Percentiles rank a stretch among this genome's conserved stretches.
Evolutionary conservation across 2,113 vertebrate species (phyloP).

Genomic region (Syngnathus typhle): DNA sequence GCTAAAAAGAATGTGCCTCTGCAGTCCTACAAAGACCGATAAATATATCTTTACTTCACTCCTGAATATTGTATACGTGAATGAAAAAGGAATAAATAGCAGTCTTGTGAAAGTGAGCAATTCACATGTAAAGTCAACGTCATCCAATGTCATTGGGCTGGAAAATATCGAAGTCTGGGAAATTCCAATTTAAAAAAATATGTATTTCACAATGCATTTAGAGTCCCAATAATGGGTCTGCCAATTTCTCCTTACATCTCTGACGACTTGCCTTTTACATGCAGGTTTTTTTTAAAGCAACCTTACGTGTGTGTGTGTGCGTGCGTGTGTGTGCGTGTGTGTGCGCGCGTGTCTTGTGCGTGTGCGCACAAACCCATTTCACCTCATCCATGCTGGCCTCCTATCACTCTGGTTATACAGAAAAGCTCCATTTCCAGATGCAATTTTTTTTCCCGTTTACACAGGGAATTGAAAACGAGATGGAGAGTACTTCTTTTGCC

Average conservation of each 20-base stretch:
- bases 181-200: too few relatives aligned
- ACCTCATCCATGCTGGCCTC: constrained; percentile 54
- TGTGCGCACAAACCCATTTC: constrained; percentile 29
- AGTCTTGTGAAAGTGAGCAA: too few relatives aligned
- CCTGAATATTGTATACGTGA: too few relatives aligned
- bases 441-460: constrained; percentile 67
- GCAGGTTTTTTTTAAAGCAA: constrained; percentile 4
- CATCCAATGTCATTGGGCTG: too few relatives aligned
- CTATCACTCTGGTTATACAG: constrained; percentile 49
- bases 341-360: neutral
- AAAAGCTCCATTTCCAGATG: constrained; percentile 68
- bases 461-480: constrained; percentile 67
- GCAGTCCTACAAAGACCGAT: too few relatives aligned
- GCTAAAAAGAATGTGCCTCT: neutral
- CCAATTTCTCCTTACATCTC: constrained; percentile 35
- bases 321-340: neutral
- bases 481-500: constrained; percentile 41
- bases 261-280: constrained; percentile 40
- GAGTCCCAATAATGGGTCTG: neutral
- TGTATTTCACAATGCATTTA: neutral
- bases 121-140: too few relatives aligned
- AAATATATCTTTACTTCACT: too few relatives aligned
- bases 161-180: too few relatives aligned
- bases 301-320: neutral
- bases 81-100: too few relatives aligned